Conservation (phyloP, 2,113 vertebrate species). For the Hippoglossus stenolepis region DNA sequence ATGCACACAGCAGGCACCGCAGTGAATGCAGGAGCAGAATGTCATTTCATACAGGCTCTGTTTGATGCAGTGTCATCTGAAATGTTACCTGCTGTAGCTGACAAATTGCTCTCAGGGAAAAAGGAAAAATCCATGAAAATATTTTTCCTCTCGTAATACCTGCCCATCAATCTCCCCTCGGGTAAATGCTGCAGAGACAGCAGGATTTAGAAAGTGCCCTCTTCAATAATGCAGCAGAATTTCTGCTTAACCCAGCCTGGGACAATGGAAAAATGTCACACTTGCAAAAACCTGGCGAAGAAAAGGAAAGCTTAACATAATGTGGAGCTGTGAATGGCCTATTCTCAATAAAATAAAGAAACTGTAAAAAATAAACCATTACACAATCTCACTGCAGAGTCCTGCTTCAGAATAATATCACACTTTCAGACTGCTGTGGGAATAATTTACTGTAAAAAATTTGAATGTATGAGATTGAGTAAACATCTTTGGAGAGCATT, state of each 20-base stretch:
- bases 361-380: background rate
- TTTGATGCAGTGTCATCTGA: conserved; percentile 43
- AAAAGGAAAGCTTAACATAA: background rate
- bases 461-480: background rate
- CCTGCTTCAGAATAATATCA: background rate
- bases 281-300: background rate
- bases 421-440: background rate
- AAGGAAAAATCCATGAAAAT: conserved; percentile 40
- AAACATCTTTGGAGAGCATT: background rate
- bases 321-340: background rate
- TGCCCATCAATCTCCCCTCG: conserved; percentile 41
- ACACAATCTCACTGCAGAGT: background rate
- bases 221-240: conserved; percentile 58
- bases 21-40: conserved; percentile 9
- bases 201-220: conserved; percentile 44
- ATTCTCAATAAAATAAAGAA: background rate
- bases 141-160: conserved; percentile 30
- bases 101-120: conserved; percentile 42
- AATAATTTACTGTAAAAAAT: background rate
- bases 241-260: conserved; percentile 22
- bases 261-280: conserved; percentile 44
- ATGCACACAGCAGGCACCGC: background rate
- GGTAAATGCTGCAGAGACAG: conserved; percentile 37
- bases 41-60: conserved; percentile 29
- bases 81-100: conserved; percentile 39